Base-by-base conservation (phyloP, 2,113 vertebrate genomes). In the Laterallus jamaicensis region DNA sequence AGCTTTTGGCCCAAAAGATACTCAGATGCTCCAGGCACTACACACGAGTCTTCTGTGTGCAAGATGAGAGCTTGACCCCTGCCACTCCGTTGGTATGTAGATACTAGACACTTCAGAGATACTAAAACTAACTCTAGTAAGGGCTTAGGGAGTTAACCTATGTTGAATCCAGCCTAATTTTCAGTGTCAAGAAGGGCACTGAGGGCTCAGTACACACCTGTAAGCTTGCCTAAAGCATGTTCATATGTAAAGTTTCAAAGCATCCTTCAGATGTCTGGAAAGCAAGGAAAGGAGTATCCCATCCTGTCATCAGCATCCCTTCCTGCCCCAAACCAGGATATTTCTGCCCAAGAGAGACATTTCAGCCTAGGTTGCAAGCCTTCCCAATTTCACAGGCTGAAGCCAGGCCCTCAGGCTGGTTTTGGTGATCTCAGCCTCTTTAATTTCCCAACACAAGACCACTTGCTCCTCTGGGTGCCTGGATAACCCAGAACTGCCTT, bases 361-460 rank as follows among this genome's bases (percentile, higher is more conserved):
- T 78, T 44, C 11, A 3, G 77, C 19, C 20, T 11, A 64, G 12
- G 4, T 15, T 74, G 50, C 28, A 82, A 80, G 8, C 3, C 9
- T 73, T 73, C 12, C 14, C 35, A 42, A 8, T 73, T 17, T 50
- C 12, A 28, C 5, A 25, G 8, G n/a, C 15, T 1, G 4, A 85
- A 93, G 42, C 2, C 5, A 32, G 12, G 5, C 7, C 26, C 39
- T 49, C 3, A 1, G 9, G 12, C 17, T 73, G 6, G 1, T 6
- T 82, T 32, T 66, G 4, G 5, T 69, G 56, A 32, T 28, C n/a
- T 80, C 28, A 80, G 10, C 5, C 9, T 68, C 22, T 84, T 64
- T 37, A 75, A 40, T 29, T 81, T 7, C 10, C 19, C 32, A 22
- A 10, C 26, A 8, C 24, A 82, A 73, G 44, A 56, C 7, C 5